Evolutionary conservation across 1,140 invertebrate genomes (phyloP).

Genomic region (Heterodera carotae): DNA sequence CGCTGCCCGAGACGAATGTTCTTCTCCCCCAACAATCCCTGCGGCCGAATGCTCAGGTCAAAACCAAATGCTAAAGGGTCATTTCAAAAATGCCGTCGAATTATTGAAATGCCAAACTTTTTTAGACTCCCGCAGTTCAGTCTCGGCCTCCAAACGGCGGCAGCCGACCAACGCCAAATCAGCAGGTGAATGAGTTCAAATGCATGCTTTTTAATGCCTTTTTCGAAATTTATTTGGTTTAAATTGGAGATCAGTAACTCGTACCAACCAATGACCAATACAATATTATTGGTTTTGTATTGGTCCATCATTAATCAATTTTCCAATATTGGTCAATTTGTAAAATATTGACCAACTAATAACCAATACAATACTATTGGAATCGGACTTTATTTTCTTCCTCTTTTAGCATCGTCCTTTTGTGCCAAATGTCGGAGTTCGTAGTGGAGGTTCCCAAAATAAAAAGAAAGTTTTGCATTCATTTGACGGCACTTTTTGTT

Average conservation of each 20-base stretch:
- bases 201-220: too few species aligned
- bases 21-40: not conserved
- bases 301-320: too few species aligned
- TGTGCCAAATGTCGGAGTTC: not conserved
- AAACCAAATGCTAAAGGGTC: constrained; percentile 38
- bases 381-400: too few species aligned
- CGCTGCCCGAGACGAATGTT: constrained; percentile 36
- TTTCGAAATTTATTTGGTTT: too few species aligned
- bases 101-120: constrained; percentile 10
- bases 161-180: not conserved
- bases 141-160: not conserved
- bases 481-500: constrained; percentile 18
- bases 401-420: too few species aligned
- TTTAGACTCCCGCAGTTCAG: not conserved
- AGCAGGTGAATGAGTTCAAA: not conserved
- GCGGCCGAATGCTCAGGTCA: not conserved
- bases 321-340: too few species aligned
- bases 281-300: too few species aligned
- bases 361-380: too few species aligned
- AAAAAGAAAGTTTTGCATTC: constrained; percentile 1
- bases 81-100: constrained; percentile 11
- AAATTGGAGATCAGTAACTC: too few species aligned
- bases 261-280: too few species aligned
- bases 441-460: not conserved
- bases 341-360: too few species aligned